Base-by-base conservation (phyloP, 92 coral and sea anemone species). In the Micromussa lordhowensis region DNA sequence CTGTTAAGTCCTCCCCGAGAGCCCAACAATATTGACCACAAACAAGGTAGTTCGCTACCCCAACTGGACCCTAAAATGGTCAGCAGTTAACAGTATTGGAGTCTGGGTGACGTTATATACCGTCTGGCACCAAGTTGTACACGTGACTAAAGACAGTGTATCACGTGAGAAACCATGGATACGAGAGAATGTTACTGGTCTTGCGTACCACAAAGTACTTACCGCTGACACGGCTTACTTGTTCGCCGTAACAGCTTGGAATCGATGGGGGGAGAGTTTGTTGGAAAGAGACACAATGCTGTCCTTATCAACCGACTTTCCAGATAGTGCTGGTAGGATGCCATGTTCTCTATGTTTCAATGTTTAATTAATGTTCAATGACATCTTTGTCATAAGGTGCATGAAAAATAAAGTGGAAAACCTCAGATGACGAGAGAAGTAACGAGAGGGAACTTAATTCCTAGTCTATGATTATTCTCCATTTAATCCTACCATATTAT, bases 221-320 rank as follows among this genome's bases (percentile, higher is more conserved):
- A 55, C 48, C 34, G 78, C 24, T 79, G 66, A 44, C 48, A 53
- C n/a, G 18, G 19, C 51, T 31, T 86, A 86, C 77, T 15, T 22
- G 84, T 86, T 86, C 49, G 79, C 68, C 26, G 84, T 86, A 11
- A 86, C 84, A 29, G 84, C 90, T 24, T 86, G 90, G 90, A 86
- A 86, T 53, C 48, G 48, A 22, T 86, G 90, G 84, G 90, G 90
- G 7, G 90, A 78, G 19, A 86, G 90, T 86, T 13, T 7, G n/a
- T 69, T 86, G 38, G 81, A 75, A 18, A 58, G 4, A 7, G 34
- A 18, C 78, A 83, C 51, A 71, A 70, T 70, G 36, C 2, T 83
- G 24, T 2, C 7, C 44, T 18, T 83, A 53, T 83, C 78, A 6
- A 83, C 79, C 49, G 36, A 54, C 32, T 83, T 83, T 71, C 57